These are phyloP conservation scores for Pristionchus exspectatus DNA, from an alignment of 2,888 invertebrate genomes.

Conservation along the genomic window DNA sequence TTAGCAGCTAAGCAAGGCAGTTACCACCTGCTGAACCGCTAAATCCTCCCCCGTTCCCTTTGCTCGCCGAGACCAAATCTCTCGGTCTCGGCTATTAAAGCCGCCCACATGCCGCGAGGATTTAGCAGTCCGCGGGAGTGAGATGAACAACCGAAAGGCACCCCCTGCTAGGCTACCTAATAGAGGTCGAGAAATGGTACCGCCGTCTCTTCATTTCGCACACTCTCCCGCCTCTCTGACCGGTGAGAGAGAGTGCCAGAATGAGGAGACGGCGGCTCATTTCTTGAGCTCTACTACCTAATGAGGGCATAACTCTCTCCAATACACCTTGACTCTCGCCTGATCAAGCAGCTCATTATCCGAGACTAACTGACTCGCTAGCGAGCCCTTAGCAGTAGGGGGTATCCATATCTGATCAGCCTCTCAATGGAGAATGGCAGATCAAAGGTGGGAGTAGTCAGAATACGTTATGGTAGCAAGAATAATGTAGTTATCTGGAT, in stretches of 20 bases:
- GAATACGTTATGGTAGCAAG: background rate
- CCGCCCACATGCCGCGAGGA: background rate
- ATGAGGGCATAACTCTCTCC: background rate
- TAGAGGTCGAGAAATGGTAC: background rate
- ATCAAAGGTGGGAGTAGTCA: conserved; percentile 35
- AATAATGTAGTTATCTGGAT: too few relatives aligned
- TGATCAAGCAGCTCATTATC: background rate
- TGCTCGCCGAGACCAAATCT: background rate
- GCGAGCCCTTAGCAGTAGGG: background rate
- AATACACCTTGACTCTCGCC: background rate
- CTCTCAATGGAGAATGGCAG: background rate
- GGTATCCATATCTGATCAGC: conserved; percentile 37
- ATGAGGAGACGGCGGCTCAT: too few relatives aligned
- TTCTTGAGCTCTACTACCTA: too few relatives aligned
- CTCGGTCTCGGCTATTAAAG: background rate
- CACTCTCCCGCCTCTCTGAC: too few relatives aligned
- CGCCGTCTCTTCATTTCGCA: background rate
- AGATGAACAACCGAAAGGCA: background rate
- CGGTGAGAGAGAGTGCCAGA: too few relatives aligned
- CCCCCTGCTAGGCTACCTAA: background rate
- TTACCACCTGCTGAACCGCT: background rate
- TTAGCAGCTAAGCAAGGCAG: too few relatives aligned
- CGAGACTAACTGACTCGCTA: background rate
- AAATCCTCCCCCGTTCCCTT: background rate
- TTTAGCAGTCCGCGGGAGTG: background rate